Evolutionary conservation across 2,888 invertebrate genomes (phyloP), one percentile per base, ranked within the genome.

Genomic region (Taphrorychus bicolor): DNA sequence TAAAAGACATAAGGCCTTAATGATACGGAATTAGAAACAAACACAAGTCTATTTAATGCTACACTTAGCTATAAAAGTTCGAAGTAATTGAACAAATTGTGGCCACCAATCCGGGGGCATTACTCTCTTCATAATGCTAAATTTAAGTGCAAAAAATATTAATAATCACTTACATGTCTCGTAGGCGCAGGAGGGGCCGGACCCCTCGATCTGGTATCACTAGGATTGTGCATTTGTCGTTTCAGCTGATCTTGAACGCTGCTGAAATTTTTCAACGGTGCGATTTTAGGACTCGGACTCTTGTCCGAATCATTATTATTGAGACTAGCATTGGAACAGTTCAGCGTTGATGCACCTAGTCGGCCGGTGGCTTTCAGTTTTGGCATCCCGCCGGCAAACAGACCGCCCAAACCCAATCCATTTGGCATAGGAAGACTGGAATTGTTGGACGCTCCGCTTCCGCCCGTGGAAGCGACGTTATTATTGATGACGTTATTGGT

Each of bases 331-430:
- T 42, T 67, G n/a, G 67, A 57, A 23, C 57, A 51, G 48, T 59
- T 68, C 17, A 61, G 14, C 16, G 62, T 59, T 32, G 70, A 70
- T 17, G 70, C 48, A 23, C 70, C 70, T 73, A 77, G 66, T 73
- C 75, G 82, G 69, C 91, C 91, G 54, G 90, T 90, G n/a, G 91
- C 84, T 78, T 90, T 88, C 70, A 94, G 83, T 80, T 91, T 91
- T 19, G 93, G 93, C 87, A 94, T 92, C 65, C 93, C 93, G 61
- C 91, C 92, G 51, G 92, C 89, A 82, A 94, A 93, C 66, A 94
- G 82, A 5, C 91, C 92, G 11, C 90, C 92, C 59, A 93, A 83
- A 3, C 82, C 83, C 63, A 83, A 74, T 58, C 81, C 80, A 70
- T 78, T 80, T 17, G 77, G 73, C 48, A 75, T 70, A 2, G 71